Percentiles rank a stretch among this genome's conserved stretches.
Conservation (phyloP, 2,888 invertebrate genomes). For the Tetanocera ferruginea region DNA sequence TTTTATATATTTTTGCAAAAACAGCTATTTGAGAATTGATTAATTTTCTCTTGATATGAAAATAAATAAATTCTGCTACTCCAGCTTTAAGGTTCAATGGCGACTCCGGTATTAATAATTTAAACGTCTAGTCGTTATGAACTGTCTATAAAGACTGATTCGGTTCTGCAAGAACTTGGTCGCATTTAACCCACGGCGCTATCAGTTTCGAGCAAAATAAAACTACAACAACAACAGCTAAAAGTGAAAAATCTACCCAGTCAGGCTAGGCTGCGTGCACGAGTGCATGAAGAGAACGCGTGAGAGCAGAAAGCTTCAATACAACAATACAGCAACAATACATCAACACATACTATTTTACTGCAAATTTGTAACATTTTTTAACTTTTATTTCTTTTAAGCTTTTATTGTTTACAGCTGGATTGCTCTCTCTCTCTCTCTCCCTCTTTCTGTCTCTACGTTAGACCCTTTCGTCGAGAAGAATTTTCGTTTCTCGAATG, state of each 20-base stretch:
- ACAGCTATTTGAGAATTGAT: too few relatives aligned
- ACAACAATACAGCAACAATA: not conserved
- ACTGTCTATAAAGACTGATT: conserved; percentile 54
- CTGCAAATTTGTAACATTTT: too few relatives aligned
- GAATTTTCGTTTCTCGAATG: too few relatives aligned
- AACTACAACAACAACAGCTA: not conserved
- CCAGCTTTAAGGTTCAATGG: conserved; percentile 32
- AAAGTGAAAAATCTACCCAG: not conserved
- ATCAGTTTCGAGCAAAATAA: not conserved
- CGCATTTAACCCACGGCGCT: conserved; percentile 49
- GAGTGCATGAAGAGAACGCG: not conserved
- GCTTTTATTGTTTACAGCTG: too few relatives aligned
- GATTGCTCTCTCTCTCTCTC: too few relatives aligned
- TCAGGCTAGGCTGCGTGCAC: not conserved
- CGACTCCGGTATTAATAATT: conserved; percentile 26
- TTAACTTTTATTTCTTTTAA: too few relatives aligned
- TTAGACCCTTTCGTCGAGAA: too few relatives aligned
- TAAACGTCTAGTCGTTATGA: conserved; percentile 47
- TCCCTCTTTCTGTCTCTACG: too few relatives aligned
- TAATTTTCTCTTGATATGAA: not conserved
- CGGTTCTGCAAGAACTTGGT: conserved; percentile 43
- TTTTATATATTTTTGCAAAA: not conserved
- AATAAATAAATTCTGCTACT: conserved; percentile 10
- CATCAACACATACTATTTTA: too few relatives aligned
- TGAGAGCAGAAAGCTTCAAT: not conserved